phyloP scores from a whole-genome alignment of 2,888 invertebrate species.

The Leptura quadrifasciata region DNA sequence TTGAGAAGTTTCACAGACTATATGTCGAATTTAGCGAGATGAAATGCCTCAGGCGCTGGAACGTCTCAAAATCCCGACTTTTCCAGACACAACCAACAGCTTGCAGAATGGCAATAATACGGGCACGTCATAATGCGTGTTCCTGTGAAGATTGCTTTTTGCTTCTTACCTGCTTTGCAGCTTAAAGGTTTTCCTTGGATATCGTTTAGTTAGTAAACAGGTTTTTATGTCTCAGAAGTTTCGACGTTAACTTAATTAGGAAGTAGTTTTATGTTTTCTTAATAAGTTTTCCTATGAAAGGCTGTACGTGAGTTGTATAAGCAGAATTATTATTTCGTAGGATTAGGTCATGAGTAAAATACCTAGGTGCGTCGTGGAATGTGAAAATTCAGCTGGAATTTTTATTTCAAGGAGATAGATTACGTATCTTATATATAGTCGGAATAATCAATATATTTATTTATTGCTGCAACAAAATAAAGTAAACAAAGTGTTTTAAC shows the following conservation, averaged over 20 bases:
- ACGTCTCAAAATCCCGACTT: not conserved
- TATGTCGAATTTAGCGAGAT: not conserved
- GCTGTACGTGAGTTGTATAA: not conserved
- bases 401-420: too few species aligned
- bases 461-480: too few species aligned
- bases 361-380: too few species aligned
- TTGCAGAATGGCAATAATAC: constrained; percentile 18
- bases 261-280: not conserved
- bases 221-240: not conserved
- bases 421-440: too few species aligned
- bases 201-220: not conserved
- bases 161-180: not conserved
- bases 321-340: too few species aligned
- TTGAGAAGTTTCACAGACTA: not conserved
- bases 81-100: constrained; percentile 21
- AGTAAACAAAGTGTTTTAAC: too few species aligned
- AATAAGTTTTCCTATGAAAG: not conserved
- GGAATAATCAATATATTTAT: too few species aligned
- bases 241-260: not conserved
- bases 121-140: constrained; percentile 13
- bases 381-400: too few species aligned
- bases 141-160: constrained; percentile 16
- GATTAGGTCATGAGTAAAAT: too few species aligned
- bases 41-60: not conserved
- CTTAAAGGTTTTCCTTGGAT: constrained; percentile 6